Percentiles rank a stretch among this genome's conserved stretches.
Evolutionary conservation across 1,140 invertebrate species (phyloP).

Genomic region (Drosophila cardini): DNA sequence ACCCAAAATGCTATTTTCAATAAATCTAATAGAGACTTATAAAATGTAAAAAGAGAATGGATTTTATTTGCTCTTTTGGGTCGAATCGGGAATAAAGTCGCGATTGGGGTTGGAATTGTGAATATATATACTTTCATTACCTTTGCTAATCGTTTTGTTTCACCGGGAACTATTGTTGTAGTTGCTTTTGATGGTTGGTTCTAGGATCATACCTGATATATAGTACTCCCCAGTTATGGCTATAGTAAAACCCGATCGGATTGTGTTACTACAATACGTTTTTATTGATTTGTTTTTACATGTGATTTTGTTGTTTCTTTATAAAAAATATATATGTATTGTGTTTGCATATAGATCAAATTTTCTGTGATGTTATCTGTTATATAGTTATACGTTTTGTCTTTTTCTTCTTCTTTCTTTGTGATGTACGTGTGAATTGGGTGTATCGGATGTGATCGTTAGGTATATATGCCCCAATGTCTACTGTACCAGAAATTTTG

Average conservation of each 20-base stretch:
- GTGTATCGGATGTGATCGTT: background rate
- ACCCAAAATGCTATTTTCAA: constrained; percentile 52
- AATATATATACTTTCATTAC: too few relatives aligned
- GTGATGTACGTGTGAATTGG: background rate
- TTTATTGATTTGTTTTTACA: constrained; percentile 23
- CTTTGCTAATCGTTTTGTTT: too few relatives aligned
- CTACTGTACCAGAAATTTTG: constrained; percentile 36
- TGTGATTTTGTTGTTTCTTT: constrained; percentile 9
- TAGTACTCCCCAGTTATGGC: too few relatives aligned
- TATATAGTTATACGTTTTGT: too few relatives aligned
- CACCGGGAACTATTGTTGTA: too few relatives aligned
- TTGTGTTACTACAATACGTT: background rate
- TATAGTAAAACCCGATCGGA: background rate
- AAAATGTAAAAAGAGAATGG: constrained; percentile 27
- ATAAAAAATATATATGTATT: constrained; percentile 10
- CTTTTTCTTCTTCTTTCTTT: too few relatives aligned
- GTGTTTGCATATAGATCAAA: constrained; percentile 1
- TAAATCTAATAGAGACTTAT: constrained; percentile 55
- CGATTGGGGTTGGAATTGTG: background rate
- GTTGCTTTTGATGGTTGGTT: too few relatives aligned
- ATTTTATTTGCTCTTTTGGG: background rate
- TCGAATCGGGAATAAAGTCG: background rate
- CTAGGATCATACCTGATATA: too few relatives aligned
- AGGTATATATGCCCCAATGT: background rate
- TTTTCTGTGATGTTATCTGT: constrained; percentile 1